Base-by-base conservation (phyloP, 2,888 invertebrate genomes). In the Mesorhabditis belari region DNA sequence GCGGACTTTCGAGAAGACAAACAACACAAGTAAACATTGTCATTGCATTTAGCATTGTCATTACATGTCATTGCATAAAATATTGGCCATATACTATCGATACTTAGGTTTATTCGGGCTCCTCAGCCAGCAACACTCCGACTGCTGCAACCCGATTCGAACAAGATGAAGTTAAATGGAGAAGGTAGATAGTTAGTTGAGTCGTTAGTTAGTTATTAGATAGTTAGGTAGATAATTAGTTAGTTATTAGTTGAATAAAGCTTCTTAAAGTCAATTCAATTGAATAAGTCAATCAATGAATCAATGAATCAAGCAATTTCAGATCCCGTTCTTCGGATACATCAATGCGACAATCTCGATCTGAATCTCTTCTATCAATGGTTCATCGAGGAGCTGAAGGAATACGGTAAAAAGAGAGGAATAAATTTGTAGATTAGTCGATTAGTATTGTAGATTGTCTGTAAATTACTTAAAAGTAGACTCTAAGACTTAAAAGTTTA, bases 311-410 rank as follows among this genome's bases (percentile, higher is more conserved):
- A 50, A 58, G 65, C 50, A 67, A 57, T 25, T 55, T 63, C 1
- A 58, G 73, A 23, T 71, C 71, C 4, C 70, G 69, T 49, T 73
- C 73, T 4, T 69, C 73, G 0, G 73, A 73, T 27, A 68, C 70
- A 0, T 57, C 67, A 19, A 62, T 70, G 44, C 69, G 71, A 26
- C 60, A 58, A 6, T 66, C 68, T 3, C 59, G 71, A 25, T 65
- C 71, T 3, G 71, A 71, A 26, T 74, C 74, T 1, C 68, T 75
- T 19, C 64, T 74, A 19, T 71, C 71, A 5, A 62, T 71, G 27
- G 69, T 75, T 62, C 64, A 70, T n/a, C 67, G 67, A 44, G 71
- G 73, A 51, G 69, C 70, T 63, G 76, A 72, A 52, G 71, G 73
- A 44, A 60, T 76, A 19, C 61, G 76, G 17, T 70, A 72, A 25